Percentiles rank a stretch among this genome's conserved stretches.
phyloP scores from a whole-genome alignment of 2,888 invertebrate genomes.

The Campoplex capitator region DNA sequence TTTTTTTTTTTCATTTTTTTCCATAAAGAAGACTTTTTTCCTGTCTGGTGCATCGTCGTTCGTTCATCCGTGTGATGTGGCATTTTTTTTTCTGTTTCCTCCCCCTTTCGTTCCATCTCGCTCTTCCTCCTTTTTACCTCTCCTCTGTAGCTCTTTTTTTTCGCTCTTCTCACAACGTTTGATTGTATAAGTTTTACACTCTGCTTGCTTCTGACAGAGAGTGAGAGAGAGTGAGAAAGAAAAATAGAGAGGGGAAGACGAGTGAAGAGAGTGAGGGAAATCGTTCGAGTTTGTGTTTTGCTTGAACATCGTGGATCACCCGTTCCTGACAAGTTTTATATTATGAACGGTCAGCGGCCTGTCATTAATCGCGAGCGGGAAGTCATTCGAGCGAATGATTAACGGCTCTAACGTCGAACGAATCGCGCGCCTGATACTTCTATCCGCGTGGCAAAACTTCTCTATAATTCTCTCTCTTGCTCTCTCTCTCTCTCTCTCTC shows the following conservation, averaged over 20 bases:
- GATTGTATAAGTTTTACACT: conserved; percentile 32
- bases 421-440: conserved; percentile 50
- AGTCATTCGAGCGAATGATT: conserved; percentile 72
- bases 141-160: too few relatives aligned
- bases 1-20: not conserved
- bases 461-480: conserved; percentile 8
- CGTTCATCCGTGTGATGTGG: conserved; percentile 62
- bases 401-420: conserved; percentile 69
- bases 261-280: conserved; percentile 1
- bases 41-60: conserved; percentile 65
- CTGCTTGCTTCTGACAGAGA: conserved; percentile 27
- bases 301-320: conserved; percentile 20
- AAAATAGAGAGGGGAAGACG: not conserved
- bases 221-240: not conserved
- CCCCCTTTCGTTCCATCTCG: conserved; percentile 6
- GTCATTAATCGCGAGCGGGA: conserved; percentile 74
- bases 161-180: conserved; percentile 31
- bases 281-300: conserved; percentile 39
- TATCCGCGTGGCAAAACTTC: conserved; percentile 47
- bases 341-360: conserved; percentile 66
- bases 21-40: conserved; percentile 41
- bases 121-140: not conserved
- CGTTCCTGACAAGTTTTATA: conserved; percentile 40
- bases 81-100: conserved; percentile 31
- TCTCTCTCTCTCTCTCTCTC: conserved; percentile 14